phyloP scores from a whole-genome alignment of 2,888 invertebrate species.

The Parthenolecanium corni region DNA sequence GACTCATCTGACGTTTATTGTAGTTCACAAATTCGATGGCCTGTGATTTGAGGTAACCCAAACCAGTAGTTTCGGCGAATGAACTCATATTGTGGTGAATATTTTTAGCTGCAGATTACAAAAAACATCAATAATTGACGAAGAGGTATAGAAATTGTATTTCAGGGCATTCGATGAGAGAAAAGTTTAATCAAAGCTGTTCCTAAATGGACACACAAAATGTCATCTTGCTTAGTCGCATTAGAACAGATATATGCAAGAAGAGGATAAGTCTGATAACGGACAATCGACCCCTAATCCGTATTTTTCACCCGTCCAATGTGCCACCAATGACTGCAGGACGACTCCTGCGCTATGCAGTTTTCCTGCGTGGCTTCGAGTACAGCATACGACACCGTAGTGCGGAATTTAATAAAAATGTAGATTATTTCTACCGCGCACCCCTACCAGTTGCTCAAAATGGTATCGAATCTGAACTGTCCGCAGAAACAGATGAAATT shows the following conservation, averaged over 20 bases:
- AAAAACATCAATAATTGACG: neutral
- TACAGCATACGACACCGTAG: conserved; percentile 19
- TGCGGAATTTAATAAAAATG: conserved; percentile 6
- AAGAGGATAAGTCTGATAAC: too few relatives aligned
- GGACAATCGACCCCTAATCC: neutral
- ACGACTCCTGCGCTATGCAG: conserved; percentile 1
- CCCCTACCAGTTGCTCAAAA: neutral
- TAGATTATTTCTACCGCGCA: conserved; percentile 12
- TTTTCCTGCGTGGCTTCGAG: conserved; percentile 21
- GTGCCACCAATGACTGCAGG: conserved; percentile 10
- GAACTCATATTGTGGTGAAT: conserved; percentile 98
- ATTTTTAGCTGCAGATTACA: conserved; percentile 61
- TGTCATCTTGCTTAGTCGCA: too few relatives aligned
- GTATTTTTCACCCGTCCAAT: neutral
- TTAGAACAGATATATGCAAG: too few relatives aligned
- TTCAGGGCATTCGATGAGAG: neutral
- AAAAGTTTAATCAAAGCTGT: too few relatives aligned
- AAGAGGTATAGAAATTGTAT: neutral
- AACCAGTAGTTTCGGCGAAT: conserved; percentile 93
- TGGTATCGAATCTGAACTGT: neutral
- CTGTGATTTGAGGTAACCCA: conserved; percentile 88
- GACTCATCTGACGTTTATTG: conserved; percentile 97
- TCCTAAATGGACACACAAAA: too few relatives aligned
- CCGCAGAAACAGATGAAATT: conserved; percentile 19
- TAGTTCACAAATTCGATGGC: conserved; percentile 99